phyloP scores from a whole-genome alignment of 2,888 invertebrate species.

The Andrena chrysosceles region DNA sequence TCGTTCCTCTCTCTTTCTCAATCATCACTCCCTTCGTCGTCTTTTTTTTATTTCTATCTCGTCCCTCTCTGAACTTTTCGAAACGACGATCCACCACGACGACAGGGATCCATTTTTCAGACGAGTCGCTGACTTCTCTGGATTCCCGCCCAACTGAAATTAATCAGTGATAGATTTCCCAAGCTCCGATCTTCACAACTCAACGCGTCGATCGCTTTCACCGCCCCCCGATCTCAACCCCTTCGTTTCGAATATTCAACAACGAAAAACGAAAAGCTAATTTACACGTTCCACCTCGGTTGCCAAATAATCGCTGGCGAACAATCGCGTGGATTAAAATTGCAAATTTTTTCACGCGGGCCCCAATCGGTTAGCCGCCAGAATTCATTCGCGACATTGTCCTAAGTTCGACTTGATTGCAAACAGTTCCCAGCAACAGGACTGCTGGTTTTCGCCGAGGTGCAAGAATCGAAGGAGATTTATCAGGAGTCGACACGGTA shows the following conservation, averaged over 20 bases:
- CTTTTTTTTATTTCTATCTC: constrained; percentile 23
- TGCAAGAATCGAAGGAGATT: neutral
- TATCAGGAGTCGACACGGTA: constrained; percentile 9
- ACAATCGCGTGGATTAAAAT: constrained; percentile 6
- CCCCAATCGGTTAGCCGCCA: neutral
- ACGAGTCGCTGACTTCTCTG: constrained; percentile 30
- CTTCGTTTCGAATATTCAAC: constrained; percentile 19
- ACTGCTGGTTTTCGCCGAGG: neutral
- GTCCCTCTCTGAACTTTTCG: neutral
- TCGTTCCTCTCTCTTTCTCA: neutral
- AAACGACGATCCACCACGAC: constrained; percentile 54
- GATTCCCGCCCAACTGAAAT: constrained; percentile 61
- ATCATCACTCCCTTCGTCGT: neutral
- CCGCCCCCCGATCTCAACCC: neutral
- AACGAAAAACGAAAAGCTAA: constrained; percentile 10
- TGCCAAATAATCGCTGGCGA: constrained; percentile 23
- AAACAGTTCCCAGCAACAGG: neutral
- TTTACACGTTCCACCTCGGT: neutral
- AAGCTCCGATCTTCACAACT: constrained; percentile 13
- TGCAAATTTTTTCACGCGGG: neutral
- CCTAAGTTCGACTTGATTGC: neutral
- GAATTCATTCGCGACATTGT: neutral
- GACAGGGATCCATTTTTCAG: constrained; percentile 56
- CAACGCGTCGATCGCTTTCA: constrained; percentile 27
- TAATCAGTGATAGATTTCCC: constrained; percentile 67